A percentile compares a stretch with the other conserved stretches of the same genome.
These are phyloP conservation scores for Erpetoichthys calabaricus DNA, from an alignment of 2,797 vertebrate species.

Conservation along the genomic window DNA sequence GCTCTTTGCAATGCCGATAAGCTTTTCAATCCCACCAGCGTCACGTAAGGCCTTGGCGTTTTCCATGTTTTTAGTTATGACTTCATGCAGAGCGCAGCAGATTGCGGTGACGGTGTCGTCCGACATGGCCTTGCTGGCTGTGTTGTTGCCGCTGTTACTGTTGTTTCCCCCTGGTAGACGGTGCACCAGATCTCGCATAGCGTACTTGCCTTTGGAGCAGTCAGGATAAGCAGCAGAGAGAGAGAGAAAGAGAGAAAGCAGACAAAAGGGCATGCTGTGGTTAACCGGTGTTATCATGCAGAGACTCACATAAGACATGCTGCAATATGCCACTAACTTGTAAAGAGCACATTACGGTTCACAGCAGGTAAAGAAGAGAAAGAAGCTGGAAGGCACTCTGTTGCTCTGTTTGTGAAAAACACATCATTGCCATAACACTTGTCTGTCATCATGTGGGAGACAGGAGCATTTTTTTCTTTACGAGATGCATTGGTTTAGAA, in stretches of 20 bases:
- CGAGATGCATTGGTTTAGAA: too few species aligned
- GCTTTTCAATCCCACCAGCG: conserved; percentile 75
- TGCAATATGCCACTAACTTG: conserved; percentile 1
- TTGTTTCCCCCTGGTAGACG: conserved; percentile 81
- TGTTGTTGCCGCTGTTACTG: conserved; percentile 56
- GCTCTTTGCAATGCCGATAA: conserved; percentile 86
- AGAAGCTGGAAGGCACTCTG: conserved; percentile 13
- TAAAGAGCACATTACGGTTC: conserved; percentile 8
- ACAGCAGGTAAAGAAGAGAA: conserved; percentile 11
- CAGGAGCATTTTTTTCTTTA: too few species aligned
- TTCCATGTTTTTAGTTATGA: conserved; percentile 89
- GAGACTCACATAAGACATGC: background rate
- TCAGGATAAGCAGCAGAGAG: conserved; percentile 7
- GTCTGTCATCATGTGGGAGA: too few species aligned
- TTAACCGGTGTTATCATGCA: conserved; percentile 2
- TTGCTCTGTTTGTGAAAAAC: background rate
- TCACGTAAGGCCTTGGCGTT: conserved; percentile 88
- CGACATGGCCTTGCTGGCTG: conserved; percentile 72
- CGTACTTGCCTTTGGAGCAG: conserved; percentile 77
- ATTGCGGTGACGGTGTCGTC: conserved; percentile 95
- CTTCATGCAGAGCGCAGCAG: conserved; percentile 90
- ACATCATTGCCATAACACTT: too few species aligned
- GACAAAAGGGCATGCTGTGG: conserved; percentile 1
- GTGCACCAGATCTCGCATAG: conserved; percentile 94
- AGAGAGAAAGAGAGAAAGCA: conserved; percentile 4